A percentile compares a stretch with the other conserved stretches of the same genome.
phyloP scores from a whole-genome alignment of 2,888 invertebrate species.

The Steinernema hermaphroditum region DNA sequence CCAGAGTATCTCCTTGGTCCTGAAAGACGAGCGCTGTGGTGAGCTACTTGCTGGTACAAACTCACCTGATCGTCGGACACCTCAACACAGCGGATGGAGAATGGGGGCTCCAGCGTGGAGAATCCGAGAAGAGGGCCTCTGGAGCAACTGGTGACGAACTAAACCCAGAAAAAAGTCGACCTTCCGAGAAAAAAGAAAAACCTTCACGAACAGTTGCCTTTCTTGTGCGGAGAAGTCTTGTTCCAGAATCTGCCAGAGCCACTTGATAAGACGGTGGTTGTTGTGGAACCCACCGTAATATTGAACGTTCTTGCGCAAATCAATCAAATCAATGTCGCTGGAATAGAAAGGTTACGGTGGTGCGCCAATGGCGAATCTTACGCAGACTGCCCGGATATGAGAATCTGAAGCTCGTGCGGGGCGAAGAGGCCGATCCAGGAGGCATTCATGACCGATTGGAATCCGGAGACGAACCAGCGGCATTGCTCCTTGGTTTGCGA shows the following conservation, averaged over 20 bases:
- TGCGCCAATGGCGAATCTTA: slow-evolving; percentile 23
- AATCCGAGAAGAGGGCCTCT: slow-evolving; percentile 93
- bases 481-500: slow-evolving; percentile 96
- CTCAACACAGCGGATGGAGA: slow-evolving; percentile 97
- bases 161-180: slow-evolving; percentile 66
- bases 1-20: slow-evolving; percentile 74
- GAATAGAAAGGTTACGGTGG: slow-evolving; percentile 68
- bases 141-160: slow-evolving; percentile 97
- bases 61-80: slow-evolving; percentile 84
- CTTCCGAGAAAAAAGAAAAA: slow-evolving; percentile 43
- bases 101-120: slow-evolving; percentile 90
- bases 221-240: slow-evolving; percentile 91
- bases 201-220: slow-evolving; percentile 87
- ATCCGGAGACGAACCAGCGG: slow-evolving; percentile 91
- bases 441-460: slow-evolving; percentile 85
- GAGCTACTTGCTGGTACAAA: background rate
- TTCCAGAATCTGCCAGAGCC: slow-evolving; percentile 97
- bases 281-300: slow-evolving; percentile 99
- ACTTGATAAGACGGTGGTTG: slow-evolving; percentile 83
- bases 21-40: slow-evolving; percentile 50
- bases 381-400: slow-evolving; percentile 84
- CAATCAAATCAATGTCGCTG: slow-evolving; percentile 87
- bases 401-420: slow-evolving; percentile 87
- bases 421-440: slow-evolving; percentile 94
- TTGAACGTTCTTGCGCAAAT: slow-evolving; percentile 86